A percentile compares a stretch with the other conserved stretches of the same genome.
Conservation (phyloP, 2,888 invertebrate species). For the Diogma glabrata region DNA sequence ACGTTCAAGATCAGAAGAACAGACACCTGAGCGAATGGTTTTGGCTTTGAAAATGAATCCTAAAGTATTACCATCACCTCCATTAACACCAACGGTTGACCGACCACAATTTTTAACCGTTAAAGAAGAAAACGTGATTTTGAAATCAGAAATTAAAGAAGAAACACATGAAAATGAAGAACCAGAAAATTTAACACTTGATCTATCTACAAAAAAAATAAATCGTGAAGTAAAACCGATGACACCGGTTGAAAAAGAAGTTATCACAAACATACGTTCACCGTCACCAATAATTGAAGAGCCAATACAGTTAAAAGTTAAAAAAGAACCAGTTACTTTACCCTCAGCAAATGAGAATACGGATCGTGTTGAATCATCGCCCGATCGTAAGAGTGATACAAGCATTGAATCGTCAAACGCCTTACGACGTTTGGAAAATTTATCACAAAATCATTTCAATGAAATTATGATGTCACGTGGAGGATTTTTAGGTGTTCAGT, state of each 20-base stretch:
- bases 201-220: constrained; percentile 18
- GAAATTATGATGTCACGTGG: constrained; percentile 36
- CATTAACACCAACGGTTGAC: constrained; percentile 18
- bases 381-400: not conserved
- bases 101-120: not conserved
- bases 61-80: constrained; percentile 33
- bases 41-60: constrained; percentile 15
- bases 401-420: constrained; percentile 43
- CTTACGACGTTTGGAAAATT: constrained; percentile 62
- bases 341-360: no score
- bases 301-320: not conserved
- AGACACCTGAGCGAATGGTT: constrained; percentile 12
- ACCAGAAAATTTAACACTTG: constrained; percentile 19
- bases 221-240: not conserved
- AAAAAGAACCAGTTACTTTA: not conserved
- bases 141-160: not conserved
- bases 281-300: not conserved
- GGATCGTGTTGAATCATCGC: not conserved
- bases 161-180: constrained; percentile 10
- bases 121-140: not conserved
- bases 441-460: constrained; percentile 67
- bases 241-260: no score
- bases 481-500: constrained; percentile 33
- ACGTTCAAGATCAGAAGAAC: constrained; percentile 21
- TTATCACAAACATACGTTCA: no score